phyloP scores from a whole-genome alignment of 64 coral and sea anemone genomes.

The Exaiptasia diaphana region DNA sequence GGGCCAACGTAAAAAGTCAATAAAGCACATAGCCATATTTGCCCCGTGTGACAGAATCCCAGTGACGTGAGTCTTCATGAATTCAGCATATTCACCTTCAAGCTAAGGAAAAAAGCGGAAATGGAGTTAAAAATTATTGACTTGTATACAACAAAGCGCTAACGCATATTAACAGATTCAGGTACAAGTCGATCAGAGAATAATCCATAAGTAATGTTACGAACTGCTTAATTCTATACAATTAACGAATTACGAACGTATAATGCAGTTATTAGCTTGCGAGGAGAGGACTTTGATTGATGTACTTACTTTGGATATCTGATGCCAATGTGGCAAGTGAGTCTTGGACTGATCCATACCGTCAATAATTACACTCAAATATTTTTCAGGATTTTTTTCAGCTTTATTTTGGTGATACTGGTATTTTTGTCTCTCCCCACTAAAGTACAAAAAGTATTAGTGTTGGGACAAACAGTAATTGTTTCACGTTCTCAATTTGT shows the following conservation, averaged over 20 bases:
- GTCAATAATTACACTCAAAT: constrained; percentile 46
- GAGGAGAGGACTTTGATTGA: background rate
- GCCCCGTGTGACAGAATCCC: constrained; percentile 44
- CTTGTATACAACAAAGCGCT: background rate
- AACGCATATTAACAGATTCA: too few species aligned
- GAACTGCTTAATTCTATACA: too few species aligned
- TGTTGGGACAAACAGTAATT: too few species aligned
- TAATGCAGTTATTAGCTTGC: too few species aligned
- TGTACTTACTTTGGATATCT: background rate
- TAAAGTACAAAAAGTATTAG: too few species aligned
- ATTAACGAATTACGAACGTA: too few species aligned
- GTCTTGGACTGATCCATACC: background rate
- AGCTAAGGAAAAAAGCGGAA: constrained; percentile 9
- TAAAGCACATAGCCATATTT: constrained; percentile 8
- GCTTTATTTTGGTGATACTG: constrained; percentile 64
- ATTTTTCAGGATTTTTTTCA: constrained; percentile 36
- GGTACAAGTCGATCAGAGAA: too few species aligned
- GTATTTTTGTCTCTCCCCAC: constrained; percentile 61
- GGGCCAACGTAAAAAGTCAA: background rate
- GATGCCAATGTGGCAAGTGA: background rate
- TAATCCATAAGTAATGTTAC: too few species aligned
- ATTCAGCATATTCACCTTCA: constrained; percentile 34
- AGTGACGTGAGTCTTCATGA: constrained; percentile 47
- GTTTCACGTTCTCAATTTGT: too few species aligned
- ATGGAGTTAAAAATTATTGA: background rate